These are phyloP conservation scores for Phoebastria nigripes DNA, from an alignment of 2,797 vertebrate genomes.

Conservation along the genomic window DNA sequence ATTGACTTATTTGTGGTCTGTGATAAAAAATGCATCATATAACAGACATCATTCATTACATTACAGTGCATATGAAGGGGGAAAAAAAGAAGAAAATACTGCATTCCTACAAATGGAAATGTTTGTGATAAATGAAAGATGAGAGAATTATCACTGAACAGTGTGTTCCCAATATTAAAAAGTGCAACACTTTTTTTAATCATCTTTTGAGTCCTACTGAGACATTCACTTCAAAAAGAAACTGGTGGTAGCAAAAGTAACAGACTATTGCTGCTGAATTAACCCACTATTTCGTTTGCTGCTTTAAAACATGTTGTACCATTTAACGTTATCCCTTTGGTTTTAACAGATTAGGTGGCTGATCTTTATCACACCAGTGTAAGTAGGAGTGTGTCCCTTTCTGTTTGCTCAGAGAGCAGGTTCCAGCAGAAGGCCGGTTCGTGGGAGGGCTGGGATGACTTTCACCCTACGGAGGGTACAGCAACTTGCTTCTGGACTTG, in stretches of 20 bases:
- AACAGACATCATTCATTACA: neutral
- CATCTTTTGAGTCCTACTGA: neutral
- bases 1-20: neutral
- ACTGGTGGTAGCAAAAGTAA: neutral
- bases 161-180: neutral
- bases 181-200: neutral
- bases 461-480: accelerated
- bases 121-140: neutral
- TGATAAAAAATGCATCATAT: neutral
- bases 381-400: neutral
- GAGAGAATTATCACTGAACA: neutral
- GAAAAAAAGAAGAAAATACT: neutral
- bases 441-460: neutral
- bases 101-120: neutral
- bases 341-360: neutral
- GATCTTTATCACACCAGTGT: neutral
- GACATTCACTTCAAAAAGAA: neutral
- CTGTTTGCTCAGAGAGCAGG: neutral
- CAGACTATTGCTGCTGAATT: neutral
- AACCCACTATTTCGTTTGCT: neutral
- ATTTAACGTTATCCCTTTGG: neutral
- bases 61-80: neutral
- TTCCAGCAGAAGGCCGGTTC: neutral
- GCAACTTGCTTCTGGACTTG: neutral
- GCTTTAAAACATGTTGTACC: neutral